These are phyloP conservation scores for Apis cerana DNA, from an alignment of 1,140 invertebrate genomes.

Conservation along the genomic window DNA sequence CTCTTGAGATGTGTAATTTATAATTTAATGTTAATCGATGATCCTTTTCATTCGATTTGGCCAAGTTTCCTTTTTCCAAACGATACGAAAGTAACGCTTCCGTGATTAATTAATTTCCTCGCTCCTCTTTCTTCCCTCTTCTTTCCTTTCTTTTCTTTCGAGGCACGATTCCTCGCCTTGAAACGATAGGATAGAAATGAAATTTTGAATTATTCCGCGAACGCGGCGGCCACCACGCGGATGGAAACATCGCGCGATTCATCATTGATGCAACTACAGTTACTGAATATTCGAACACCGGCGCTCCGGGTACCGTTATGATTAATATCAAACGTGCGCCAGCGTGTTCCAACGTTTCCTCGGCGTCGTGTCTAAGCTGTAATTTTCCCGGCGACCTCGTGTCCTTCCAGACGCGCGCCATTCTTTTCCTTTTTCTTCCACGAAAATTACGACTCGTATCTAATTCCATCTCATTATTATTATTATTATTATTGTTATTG, in stretches of 20 bases:
- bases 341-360: neutral
- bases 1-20: too few species aligned
- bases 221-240: too few species aligned
- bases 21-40: too few species aligned
- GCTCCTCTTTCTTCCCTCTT: too few species aligned
- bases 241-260: conserved; percentile 9
- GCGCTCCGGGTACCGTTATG: conserved; percentile 31
- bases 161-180: neutral
- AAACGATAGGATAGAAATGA: neutral
- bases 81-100: too few species aligned
- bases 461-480: too few species aligned
- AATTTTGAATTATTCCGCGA: conserved; percentile 2
- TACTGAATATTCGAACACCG: conserved; percentile 43
- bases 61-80: too few species aligned
- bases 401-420: neutral
- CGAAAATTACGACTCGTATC: too few species aligned
- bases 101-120: too few species aligned
- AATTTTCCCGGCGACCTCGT: conserved; percentile 19
- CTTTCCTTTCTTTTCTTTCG: too few species aligned
- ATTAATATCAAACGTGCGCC: conserved; percentile 33
- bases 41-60: neutral
- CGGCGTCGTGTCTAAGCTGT: conserved; percentile 4
- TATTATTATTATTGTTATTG: too few species aligned
- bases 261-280: conserved; percentile 40
- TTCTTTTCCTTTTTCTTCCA: neutral